Evolutionary conservation across 2,797 vertebrate species (phyloP).

Genomic region (Anolis apletophallus): DNA sequence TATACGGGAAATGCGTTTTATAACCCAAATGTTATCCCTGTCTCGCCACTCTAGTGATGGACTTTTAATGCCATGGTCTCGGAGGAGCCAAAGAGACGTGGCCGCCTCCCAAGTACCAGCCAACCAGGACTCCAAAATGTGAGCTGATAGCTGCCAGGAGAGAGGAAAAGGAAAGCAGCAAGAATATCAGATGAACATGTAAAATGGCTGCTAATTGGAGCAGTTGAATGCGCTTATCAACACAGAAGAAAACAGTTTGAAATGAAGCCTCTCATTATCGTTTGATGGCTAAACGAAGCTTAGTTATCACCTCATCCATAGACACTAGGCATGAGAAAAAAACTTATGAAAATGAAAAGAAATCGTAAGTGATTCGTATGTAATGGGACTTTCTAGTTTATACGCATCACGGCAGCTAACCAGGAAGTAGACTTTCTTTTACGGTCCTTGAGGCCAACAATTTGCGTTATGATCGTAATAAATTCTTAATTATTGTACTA

Average conservation of each 20-base stretch:
- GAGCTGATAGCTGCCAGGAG: background rate
- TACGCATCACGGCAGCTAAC: too few species aligned
- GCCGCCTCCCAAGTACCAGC: background rate
- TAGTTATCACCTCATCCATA: too few species aligned
- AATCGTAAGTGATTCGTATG: too few species aligned
- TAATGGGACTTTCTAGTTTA: too few species aligned
- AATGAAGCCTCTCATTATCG: too few species aligned
- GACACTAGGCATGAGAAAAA: too few species aligned
- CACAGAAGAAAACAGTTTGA: background rate
- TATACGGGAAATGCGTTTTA: background rate
- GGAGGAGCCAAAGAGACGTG: background rate
- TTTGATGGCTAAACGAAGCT: too few species aligned
- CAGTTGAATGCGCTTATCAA: background rate
- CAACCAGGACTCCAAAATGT: background rate
- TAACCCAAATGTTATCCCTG: background rate
- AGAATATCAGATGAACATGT: background rate
- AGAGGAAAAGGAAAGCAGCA: background rate
- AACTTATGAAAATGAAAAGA: too few species aligned
- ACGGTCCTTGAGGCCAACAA: too few species aligned
- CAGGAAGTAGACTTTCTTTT: too few species aligned
- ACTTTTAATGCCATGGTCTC: conserved; percentile 1
- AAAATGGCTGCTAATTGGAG: background rate
- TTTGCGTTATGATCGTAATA: too few species aligned
- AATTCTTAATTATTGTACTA: too few species aligned
- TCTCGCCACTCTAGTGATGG: conserved; percentile 21